These are phyloP conservation scores for Callithrix jacchus DNA, from an alignment of 2,113 vertebrate genomes.

Conservation along the genomic window DNA sequence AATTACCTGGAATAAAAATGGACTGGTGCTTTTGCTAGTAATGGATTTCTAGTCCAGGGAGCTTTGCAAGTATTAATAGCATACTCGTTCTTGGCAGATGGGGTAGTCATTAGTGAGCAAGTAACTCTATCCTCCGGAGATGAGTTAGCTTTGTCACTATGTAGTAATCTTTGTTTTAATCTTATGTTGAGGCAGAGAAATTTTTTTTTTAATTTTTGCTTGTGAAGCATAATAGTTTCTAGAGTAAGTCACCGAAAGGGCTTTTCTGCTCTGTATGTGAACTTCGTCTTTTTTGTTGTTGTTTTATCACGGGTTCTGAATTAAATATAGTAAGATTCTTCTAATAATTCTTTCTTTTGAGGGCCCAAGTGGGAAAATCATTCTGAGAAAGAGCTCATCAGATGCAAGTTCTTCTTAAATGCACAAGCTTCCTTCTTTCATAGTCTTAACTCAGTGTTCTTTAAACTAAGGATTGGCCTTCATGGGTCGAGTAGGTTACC, in stretches of 20 bases:
- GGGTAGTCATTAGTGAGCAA: slow-evolving; percentile 62
- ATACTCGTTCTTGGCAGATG: slow-evolving; percentile 69
- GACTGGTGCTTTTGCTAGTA: slow-evolving; percentile 49
- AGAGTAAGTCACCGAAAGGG: background rate
- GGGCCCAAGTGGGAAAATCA: background rate
- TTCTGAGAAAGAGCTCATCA: background rate
- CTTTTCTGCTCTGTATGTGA: background rate
- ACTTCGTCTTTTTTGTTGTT: background rate
- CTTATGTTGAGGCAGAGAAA: slow-evolving; percentile 37
- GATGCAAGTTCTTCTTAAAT: background rate
- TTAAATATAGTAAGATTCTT: slow-evolving; percentile 22
- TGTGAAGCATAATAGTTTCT: background rate
- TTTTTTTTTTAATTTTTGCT: slow-evolving; percentile 9
- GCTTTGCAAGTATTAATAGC: slow-evolving; percentile 68
- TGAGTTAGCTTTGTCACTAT: slow-evolving; percentile 69
- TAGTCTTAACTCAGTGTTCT: background rate
- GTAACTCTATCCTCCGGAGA: slow-evolving; percentile 65
- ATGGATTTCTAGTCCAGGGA: slow-evolving; percentile 63
- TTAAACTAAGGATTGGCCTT: background rate
- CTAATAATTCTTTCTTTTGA: slow-evolving; percentile 41
- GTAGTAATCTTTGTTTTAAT: slow-evolving; percentile 44
- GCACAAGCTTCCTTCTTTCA: background rate
- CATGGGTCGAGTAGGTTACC: background rate
- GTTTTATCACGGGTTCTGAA: background rate
- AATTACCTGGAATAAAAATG: slow-evolving; percentile 51